A percentile compares a stretch with the other conserved stretches of the same genome.
phyloP scores from a whole-genome alignment of 2,113 vertebrate genomes.

The Austrofundulus limnaeus region DNA sequence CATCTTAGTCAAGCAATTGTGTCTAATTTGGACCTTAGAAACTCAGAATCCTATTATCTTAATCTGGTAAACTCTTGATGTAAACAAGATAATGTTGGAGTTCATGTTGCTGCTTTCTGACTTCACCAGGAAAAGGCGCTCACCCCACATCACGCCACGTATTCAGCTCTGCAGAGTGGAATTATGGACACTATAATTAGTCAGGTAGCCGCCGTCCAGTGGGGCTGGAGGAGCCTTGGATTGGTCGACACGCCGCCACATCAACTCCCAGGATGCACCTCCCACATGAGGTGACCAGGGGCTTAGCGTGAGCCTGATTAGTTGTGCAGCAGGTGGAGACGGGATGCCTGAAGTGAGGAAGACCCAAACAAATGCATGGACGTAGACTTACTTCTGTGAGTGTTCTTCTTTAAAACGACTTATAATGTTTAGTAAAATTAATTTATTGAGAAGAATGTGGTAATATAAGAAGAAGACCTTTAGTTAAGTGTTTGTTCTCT shows the following conservation, averaged over 20 bases:
- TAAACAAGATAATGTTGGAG: too few relatives aligned
- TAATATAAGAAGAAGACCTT: too few relatives aligned
- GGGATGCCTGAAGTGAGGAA: slow-evolving; percentile 64
- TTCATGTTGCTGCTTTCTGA: slow-evolving; percentile 8
- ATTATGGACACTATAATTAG: slow-evolving; percentile 14
- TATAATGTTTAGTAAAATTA: too few relatives aligned
- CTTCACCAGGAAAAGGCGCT: slow-evolving; percentile 7
- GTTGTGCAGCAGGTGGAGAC: slow-evolving; percentile 44
- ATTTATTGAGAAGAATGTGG: too few relatives aligned
- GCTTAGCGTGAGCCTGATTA: slow-evolving; percentile 83
- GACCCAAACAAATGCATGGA: slow-evolving; percentile 73
- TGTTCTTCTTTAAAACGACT: slow-evolving; percentile 61
- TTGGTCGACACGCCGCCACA: slow-evolving; percentile 41
- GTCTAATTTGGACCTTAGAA: too few relatives aligned
- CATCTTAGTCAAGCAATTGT: too few relatives aligned
- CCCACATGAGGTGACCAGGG: slow-evolving; percentile 69
- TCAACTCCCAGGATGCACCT: slow-evolving; percentile 55
- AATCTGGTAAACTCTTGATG: too few relatives aligned
- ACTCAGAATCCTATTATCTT: too few relatives aligned
- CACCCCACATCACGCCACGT: slow-evolving; percentile 50
- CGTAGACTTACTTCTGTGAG: slow-evolving; percentile 75
- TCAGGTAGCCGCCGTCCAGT: slow-evolving; percentile 8
- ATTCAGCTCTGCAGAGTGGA: slow-evolving; percentile 30
- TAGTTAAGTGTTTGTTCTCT: too few relatives aligned
- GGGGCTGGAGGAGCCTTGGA: slow-evolving; percentile 21